Evolutionary conservation across 1,140 invertebrate species (phyloP).

Genomic region (Marisa cornuarietis): DNA sequence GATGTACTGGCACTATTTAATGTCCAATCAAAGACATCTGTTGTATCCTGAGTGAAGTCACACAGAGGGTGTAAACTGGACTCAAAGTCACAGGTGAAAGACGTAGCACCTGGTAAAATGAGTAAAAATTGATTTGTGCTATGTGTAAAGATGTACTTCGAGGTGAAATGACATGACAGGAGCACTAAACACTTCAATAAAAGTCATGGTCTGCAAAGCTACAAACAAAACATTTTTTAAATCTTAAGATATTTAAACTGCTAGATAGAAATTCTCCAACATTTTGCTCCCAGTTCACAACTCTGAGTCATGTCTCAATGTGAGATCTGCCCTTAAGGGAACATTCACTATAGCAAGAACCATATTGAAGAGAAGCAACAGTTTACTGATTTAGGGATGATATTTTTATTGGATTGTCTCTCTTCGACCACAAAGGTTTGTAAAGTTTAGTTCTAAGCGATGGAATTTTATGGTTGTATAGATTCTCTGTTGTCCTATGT

Average conservation of each 20-base stretch:
- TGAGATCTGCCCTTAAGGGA: too few species aligned
- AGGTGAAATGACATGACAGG: too few species aligned
- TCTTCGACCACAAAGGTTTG: too few species aligned
- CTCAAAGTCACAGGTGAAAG: slow-evolving; percentile 8
- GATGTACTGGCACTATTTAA: slow-evolving; percentile 27
- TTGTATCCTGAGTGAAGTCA: slow-evolving; percentile 11
- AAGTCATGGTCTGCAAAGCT: not conserved
- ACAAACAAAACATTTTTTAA: not conserved
- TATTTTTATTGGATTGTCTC: too few species aligned
- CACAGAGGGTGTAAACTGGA: slow-evolving; percentile 12
- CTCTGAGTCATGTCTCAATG: not conserved
- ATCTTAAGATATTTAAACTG: not conserved
- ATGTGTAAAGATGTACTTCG: not conserved
- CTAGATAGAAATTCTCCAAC: too few species aligned
- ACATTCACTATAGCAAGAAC: too few species aligned
- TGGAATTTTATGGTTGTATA: too few species aligned
- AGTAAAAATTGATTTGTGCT: not conserved
- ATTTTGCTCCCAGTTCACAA: not conserved
- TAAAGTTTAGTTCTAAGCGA: too few species aligned
- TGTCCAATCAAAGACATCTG: slow-evolving; percentile 10
- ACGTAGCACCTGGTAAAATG: not conserved
- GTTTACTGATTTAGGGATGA: too few species aligned
- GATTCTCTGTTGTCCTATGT: too few species aligned
- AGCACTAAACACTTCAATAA: not conserved
- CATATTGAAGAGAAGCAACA: too few species aligned